phyloP scores from a whole-genome alignment of 2,113 vertebrate genomes.

The Oriolus oriolus region DNA sequence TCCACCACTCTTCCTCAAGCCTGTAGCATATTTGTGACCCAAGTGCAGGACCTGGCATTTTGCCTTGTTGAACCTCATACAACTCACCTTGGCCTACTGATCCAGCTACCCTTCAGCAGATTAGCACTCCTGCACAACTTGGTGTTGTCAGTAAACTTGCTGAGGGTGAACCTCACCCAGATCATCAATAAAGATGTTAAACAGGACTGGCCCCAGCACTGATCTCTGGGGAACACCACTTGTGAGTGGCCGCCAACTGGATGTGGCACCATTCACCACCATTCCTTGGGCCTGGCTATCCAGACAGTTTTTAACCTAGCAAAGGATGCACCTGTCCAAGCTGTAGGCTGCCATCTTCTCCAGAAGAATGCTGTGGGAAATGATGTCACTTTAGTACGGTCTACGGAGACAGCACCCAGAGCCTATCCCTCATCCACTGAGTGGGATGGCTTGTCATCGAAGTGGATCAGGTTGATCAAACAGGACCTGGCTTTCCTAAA shows the following conservation, averaged over 20 bases:
- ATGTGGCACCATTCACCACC: not conserved
- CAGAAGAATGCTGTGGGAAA: not conserved
- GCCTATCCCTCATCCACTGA: not conserved
- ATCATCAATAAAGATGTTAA: not conserved
- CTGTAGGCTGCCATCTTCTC: rapidly evolving
- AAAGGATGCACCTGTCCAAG: not conserved
- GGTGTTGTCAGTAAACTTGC: not conserved
- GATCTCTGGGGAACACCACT: no score
- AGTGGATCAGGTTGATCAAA: not conserved
- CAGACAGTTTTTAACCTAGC: not conserved
- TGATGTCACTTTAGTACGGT: not conserved
- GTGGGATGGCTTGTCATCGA: not conserved
- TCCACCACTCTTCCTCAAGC: not conserved
- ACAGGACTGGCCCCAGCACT: not conserved
- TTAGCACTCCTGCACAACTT: not conserved
- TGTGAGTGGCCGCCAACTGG: rapidly evolving
- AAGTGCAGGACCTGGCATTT: not conserved
- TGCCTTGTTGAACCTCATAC: not conserved
- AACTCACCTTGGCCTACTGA: rapidly evolving
- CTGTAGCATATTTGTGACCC: not conserved
- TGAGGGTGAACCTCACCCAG: not conserved
- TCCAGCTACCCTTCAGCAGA: not conserved
- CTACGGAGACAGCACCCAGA: not conserved
- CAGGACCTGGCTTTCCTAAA: not conserved
- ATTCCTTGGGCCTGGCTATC: not conserved